Conservation (phyloP, 2,888 invertebrate genomes). For the Harpagoxenus sublaevis region DNA sequence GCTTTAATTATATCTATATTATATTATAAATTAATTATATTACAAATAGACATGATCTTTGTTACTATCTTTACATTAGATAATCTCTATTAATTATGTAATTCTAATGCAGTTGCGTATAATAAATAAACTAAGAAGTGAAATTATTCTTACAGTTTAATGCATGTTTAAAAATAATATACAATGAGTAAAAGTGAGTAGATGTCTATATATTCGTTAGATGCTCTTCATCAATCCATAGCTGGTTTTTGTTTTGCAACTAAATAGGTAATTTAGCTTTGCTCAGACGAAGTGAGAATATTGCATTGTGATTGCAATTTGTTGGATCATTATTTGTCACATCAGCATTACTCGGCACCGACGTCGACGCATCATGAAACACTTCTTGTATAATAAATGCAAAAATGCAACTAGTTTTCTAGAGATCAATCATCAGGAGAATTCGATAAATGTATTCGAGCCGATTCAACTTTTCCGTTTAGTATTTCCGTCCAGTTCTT, state of each 20-base stretch:
- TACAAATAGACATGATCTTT: neutral
- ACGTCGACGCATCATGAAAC: neutral
- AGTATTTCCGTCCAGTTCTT: slow-evolving; percentile 62
- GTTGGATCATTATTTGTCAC: neutral
- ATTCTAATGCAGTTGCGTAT: neutral
- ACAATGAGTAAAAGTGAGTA: neutral
- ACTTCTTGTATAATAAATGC: neutral
- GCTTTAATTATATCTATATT: too few relatives aligned
- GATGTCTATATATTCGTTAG: neutral
- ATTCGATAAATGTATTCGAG: neutral
- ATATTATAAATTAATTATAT: neutral
- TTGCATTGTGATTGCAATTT: neutral
- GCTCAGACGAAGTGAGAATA: neutral
- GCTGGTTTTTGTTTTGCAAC: neutral
- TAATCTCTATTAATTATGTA: neutral
- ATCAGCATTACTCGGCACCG: neutral
- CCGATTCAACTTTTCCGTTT: neutral
- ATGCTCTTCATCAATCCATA: neutral
- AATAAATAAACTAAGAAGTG: slow-evolving; percentile 1
- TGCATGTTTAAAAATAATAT: slow-evolving; percentile 1
- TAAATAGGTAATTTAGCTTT: neutral
- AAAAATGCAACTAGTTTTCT: neutral
- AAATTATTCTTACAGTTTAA: slow-evolving; percentile 17
- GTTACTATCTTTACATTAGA: too few relatives aligned
- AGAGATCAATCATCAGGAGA: neutral